Conservation (phyloP, 2,888 invertebrate species). For the Camponotus fellah region DNA sequence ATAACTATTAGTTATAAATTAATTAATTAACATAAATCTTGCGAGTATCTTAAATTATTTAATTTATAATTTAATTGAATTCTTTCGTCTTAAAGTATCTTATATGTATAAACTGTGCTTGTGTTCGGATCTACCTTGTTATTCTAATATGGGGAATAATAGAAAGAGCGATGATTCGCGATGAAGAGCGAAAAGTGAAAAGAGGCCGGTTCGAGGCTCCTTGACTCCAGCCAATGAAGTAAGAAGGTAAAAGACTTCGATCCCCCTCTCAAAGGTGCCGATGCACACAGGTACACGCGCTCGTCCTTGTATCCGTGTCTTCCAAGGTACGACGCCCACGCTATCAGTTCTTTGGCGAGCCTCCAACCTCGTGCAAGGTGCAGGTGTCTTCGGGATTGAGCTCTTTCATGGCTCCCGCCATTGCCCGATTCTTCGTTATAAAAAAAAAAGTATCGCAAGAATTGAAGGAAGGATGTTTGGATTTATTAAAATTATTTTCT, state of each 20-base stretch:
- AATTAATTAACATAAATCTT: background rate
- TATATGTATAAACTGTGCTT: background rate
- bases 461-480: background rate
- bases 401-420: background rate
- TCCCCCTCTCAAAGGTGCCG: slow-evolving; percentile 75
- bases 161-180: slow-evolving; percentile 50
- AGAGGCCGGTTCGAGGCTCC: slow-evolving; percentile 70
- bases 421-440: background rate
- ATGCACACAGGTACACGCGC: slow-evolving; percentile 64
- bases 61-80: slow-evolving; percentile 6
- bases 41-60: background rate
- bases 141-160: slow-evolving; percentile 46
- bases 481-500: background rate
- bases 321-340: slow-evolving; percentile 78
- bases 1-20: background rate
- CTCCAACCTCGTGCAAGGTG: slow-evolving; percentile 75
- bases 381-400: slow-evolving; percentile 63
- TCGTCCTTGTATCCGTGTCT: slow-evolving; percentile 75
- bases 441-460: background rate
- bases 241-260: slow-evolving; percentile 70
- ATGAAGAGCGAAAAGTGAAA: slow-evolving; percentile 53
- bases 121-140: background rate
- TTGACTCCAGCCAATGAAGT: slow-evolving; percentile 76
- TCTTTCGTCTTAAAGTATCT: background rate
- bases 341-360: slow-evolving; percentile 82